A percentile compares a stretch with the other conserved stretches of the same genome.
Evolutionary conservation across 1,140 invertebrate species (phyloP).

Genomic region (Habropoda laboriosa): DNA sequence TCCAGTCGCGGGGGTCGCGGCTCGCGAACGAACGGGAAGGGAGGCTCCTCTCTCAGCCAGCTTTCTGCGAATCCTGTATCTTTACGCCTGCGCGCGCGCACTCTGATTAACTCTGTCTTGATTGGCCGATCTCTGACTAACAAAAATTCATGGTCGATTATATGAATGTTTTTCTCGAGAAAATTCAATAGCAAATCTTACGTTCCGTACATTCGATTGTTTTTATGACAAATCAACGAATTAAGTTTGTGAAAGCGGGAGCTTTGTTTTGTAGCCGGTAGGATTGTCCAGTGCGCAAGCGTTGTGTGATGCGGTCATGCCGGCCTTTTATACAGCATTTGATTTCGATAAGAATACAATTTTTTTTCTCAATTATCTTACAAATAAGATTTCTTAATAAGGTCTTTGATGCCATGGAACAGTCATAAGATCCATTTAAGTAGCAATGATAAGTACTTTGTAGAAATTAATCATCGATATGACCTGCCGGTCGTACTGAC

Average conservation of each 20-base stretch:
- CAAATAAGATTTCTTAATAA: background rate
- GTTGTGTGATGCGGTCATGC: conserved; percentile 40
- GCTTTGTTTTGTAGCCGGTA: conserved; percentile 25
- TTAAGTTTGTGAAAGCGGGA: background rate
- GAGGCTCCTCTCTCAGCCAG: conserved; percentile 64
- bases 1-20: conserved; percentile 68
- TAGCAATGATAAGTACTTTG: conserved; percentile 19
- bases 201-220: background rate
- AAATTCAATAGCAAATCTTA: background rate
- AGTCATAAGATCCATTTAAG: background rate
- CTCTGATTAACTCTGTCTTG: conserved; percentile 41
- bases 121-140: conserved; percentile 43
- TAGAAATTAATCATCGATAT: conserved; percentile 60
- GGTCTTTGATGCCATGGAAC: background rate
- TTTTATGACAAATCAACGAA: background rate
- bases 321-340: conserved; percentile 1
- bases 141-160: conserved; percentile 40
- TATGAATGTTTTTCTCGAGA: background rate
- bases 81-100: conserved; percentile 75
- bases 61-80: conserved; percentile 64
- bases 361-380: background rate
- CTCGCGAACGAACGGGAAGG: conserved; percentile 65
- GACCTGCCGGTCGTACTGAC: conserved; percentile 68
- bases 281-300: conserved; percentile 35
- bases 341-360: conserved; percentile 20